A percentile compares a stretch with the other conserved stretches of the same genome.
Evolutionary conservation across 2,797 vertebrate genomes (phyloP).

Genomic region (Phylloscopus collybita): DNA sequence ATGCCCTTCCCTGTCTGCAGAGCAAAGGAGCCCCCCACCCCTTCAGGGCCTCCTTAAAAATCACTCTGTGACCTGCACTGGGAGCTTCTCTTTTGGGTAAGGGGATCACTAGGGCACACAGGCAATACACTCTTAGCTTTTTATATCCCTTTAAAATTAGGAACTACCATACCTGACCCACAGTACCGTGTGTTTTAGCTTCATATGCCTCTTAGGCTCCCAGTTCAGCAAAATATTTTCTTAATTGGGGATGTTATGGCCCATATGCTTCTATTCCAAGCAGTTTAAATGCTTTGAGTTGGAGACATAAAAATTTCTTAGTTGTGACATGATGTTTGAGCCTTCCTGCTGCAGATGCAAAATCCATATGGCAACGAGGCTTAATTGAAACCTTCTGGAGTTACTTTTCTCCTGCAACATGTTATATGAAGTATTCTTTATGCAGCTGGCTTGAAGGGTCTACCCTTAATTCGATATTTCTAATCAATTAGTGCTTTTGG

Average conservation of each 20-base stretch:
- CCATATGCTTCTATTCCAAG: background rate
- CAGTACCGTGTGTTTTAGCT: background rate
- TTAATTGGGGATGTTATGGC: background rate
- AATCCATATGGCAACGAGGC: constrained; percentile 4
- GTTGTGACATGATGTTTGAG: constrained; percentile 41
- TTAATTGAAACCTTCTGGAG: constrained; percentile 59
- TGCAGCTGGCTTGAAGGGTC: background rate
- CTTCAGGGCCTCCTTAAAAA: background rate
- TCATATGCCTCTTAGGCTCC: background rate
- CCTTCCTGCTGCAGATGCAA: constrained; percentile 41
- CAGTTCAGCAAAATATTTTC: background rate
- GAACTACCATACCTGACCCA: background rate
- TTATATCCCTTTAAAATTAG: background rate
- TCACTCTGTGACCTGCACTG: background rate
- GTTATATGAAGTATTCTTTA: background rate
- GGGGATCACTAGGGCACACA: background rate
- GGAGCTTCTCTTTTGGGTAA: background rate
- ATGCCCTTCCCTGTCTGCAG: background rate
- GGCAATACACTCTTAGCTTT: background rate
- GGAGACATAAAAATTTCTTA: constrained; percentile 48
- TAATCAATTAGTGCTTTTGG: background rate
- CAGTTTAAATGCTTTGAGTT: background rate
- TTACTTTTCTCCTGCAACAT: background rate
- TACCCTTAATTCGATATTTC: background rate
- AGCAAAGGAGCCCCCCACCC: background rate